These are phyloP conservation scores for Enteromius unitaeniatus DNA, from an alignment of 2,797 vertebrate genomes.

Conservation along the genomic window DNA sequence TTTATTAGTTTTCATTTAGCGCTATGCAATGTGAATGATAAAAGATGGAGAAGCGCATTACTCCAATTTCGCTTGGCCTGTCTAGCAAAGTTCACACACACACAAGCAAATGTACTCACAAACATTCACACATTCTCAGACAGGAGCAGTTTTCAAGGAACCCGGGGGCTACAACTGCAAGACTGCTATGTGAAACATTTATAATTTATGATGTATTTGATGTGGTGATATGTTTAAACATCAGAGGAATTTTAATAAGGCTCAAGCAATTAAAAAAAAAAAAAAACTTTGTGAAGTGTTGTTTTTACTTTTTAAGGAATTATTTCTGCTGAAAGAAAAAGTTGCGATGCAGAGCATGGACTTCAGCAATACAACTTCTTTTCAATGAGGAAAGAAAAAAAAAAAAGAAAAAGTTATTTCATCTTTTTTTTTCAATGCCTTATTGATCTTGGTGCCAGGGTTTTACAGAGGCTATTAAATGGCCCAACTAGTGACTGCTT, in stretches of 20 bases:
- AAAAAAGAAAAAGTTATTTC: conserved; percentile 66
- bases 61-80: conserved; percentile 80
- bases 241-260: conserved; percentile 85
- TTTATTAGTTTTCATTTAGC: conserved; percentile 75
- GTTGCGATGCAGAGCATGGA: conserved; percentile 38
- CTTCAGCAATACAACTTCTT: conserved; percentile 62
- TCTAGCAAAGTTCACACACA: conserved; percentile 83
- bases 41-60: conserved; percentile 79
- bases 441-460: conserved; percentile 77
- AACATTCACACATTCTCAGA: conserved; percentile 35
- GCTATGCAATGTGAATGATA: conserved; percentile 78
- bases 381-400: conserved; percentile 66
- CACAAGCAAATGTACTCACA: conserved; percentile 57
- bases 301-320: conserved; percentile 71
- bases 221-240: conserved; percentile 85
- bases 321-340: conserved; percentile 69
- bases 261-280: conserved; percentile 69
- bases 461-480: conserved; percentile 77
- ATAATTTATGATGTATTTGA: conserved; percentile 87
- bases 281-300: conserved; percentile 75
- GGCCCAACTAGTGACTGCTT: conserved; percentile 66
- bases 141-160: conserved; percentile 79
- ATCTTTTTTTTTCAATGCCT: conserved; percentile 77
- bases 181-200: conserved; percentile 82
- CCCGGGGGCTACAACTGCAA: conserved; percentile 81